These are phyloP conservation scores for Rousettus madagascariensis DNA, from an alignment of 2,797 vertebrate genomes.

Conservation along the genomic window DNA sequence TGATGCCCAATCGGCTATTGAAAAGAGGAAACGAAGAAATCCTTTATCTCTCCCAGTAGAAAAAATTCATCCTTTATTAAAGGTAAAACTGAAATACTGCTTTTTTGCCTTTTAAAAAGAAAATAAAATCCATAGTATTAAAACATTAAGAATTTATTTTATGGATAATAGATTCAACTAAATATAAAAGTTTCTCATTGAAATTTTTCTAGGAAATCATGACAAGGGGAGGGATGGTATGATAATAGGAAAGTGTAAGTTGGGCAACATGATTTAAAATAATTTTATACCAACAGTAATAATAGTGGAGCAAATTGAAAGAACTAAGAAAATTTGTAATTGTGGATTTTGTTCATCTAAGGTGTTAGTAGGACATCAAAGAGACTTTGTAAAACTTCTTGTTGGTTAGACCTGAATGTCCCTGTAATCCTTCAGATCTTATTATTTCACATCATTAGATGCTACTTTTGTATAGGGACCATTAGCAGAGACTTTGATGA, in stretches of 20 bases:
- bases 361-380: neutral
- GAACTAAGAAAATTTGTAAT: neutral
- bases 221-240: neutral
- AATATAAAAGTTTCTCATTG: slow-evolving; percentile 38
- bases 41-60: slow-evolving; percentile 95
- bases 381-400: slow-evolving; percentile 36
- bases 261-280: neutral
- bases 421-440: slow-evolving; percentile 5
- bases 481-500: neutral
- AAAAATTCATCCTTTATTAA: slow-evolving; percentile 97
- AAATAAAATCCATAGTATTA: slow-evolving; percentile 38
- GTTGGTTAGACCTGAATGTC: neutral
- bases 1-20: slow-evolving; percentile 95
- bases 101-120: slow-evolving; percentile 56
- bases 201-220: neutral
- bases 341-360: slow-evolving; percentile 40
- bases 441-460: neutral
- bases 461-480: neutral
- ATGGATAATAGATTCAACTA: slow-evolving; percentile 6
- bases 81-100: slow-evolving; percentile 85
- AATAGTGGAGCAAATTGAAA: slow-evolving; percentile 34
- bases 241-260: neutral
- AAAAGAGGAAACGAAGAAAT: slow-evolving; percentile 96
- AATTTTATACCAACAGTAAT: neutral
- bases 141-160: slow-evolving; percentile 30